phyloP scores from a whole-genome alignment of 1,140 invertebrate genomes.

The Rhyacophila brunnea region DNA sequence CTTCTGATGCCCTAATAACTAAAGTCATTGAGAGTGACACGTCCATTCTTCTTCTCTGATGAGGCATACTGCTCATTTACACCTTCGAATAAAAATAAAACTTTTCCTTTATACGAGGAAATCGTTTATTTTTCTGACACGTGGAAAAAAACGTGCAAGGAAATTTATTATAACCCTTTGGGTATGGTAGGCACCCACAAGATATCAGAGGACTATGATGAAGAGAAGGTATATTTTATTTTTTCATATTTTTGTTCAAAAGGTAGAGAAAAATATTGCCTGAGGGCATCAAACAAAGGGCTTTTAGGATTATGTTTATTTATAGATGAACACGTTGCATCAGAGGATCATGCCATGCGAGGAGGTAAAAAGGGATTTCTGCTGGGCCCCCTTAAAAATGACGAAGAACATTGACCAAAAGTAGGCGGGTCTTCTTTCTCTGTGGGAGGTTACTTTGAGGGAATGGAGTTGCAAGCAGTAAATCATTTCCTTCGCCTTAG shows the following conservation, averaged over 20 bases:
- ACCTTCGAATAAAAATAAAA: constrained; percentile 6
- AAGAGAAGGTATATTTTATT: not conserved
- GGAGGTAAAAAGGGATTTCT: constrained; percentile 20
- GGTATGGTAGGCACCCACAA: constrained; percentile 34
- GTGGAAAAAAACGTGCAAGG: constrained; percentile 17
- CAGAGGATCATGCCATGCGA: constrained; percentile 18
- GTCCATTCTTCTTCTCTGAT: constrained; percentile 37
- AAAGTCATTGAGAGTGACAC: constrained; percentile 37
- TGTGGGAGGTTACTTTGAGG: constrained; percentile 10
- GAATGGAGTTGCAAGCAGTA: constrained; percentile 26
- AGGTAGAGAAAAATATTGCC: not conserved
- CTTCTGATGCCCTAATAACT: constrained; percentile 23
- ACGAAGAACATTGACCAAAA: constrained; percentile 2
- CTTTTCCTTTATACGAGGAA: not conserved
- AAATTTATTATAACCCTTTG: constrained; percentile 30
- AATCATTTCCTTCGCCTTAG: constrained; percentile 23
- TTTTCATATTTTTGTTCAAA: not conserved
- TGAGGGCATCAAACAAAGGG: constrained; percentile 23
- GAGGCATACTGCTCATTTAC: constrained; percentile 34
- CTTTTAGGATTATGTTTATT: constrained; percentile 37
- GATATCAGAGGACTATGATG: constrained; percentile 14
- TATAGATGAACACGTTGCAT: constrained; percentile 35
- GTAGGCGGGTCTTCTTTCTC: constrained; percentile 11
- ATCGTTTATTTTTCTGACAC: constrained; percentile 5
- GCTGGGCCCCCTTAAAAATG: constrained; percentile 1